Percentiles rank a stretch among this genome's conserved stretches.
These are phyloP conservation scores for Condylostylus longicornis DNA, from an alignment of 1,140 invertebrate species.

Conservation along the genomic window DNA sequence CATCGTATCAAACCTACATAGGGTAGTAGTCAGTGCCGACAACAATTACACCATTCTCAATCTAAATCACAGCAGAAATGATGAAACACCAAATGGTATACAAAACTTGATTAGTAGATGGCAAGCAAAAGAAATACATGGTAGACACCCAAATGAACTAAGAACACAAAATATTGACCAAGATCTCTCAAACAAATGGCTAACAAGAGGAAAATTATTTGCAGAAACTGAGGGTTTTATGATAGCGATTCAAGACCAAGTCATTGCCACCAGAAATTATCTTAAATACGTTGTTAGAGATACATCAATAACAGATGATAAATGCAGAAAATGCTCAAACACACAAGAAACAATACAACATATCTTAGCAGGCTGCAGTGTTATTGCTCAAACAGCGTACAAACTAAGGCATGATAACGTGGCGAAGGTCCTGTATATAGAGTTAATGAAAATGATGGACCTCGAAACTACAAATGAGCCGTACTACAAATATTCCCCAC, in stretches of 20 bases:
- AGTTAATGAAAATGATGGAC: not conserved
- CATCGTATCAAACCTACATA: not conserved
- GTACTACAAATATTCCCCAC: not conserved
- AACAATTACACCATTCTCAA: not conserved
- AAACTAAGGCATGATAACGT: not conserved
- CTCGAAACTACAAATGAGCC: not conserved
- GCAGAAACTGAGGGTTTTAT: conserved; percentile 16
- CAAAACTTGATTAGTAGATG: conserved; percentile 3
- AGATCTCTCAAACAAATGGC: conserved; percentile 14
- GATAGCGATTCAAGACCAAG: conserved; percentile 20
- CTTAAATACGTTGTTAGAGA: conserved; percentile 16
- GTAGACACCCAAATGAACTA: conserved; percentile 10
- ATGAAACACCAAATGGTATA: not conserved
- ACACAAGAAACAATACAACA: not conserved
- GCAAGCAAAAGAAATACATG: conserved; percentile 12
- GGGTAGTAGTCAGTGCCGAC: not conserved
- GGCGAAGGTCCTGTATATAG: not conserved
- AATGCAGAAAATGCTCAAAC: not conserved
- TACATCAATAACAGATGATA: not conserved
- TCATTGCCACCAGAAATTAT: conserved; percentile 15
- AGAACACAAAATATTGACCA: conserved; percentile 12
- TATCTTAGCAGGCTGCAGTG: not conserved
- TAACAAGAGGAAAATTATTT: conserved; percentile 10
- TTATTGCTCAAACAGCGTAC: not conserved
- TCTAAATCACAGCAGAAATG: not conserved